Conservation (phyloP, 2,888 invertebrate genomes). For the Drepanosiphum platanoidis region DNA sequence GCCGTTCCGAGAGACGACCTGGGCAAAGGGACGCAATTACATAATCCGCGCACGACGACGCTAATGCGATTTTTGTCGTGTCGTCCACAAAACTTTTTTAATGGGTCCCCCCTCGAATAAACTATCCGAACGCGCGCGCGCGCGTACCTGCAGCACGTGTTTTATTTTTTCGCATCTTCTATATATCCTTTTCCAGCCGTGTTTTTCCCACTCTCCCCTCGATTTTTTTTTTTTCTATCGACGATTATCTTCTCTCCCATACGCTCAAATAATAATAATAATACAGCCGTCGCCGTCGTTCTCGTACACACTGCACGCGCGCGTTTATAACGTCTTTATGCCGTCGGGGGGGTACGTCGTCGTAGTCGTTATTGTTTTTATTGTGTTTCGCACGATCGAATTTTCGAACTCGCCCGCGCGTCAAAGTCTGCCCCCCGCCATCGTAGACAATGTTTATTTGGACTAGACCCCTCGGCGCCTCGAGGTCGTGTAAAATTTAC, state of each 20-base stretch:
- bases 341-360: neutral
- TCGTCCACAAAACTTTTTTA: slow-evolving; percentile 53
- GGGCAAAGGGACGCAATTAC: neutral
- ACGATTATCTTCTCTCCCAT: neutral
- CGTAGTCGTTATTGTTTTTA: neutral
- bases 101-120: slow-evolving; percentile 24
- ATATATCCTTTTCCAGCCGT: too few species aligned
- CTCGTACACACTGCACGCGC: neutral
- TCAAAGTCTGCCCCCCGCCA: neutral
- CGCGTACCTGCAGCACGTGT: neutral
- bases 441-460: neutral
- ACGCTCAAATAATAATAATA: too few species aligned
- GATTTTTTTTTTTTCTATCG: neutral
- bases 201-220: neutral
- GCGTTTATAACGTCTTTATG: neutral
- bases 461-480: neutral
- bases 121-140: neutral
- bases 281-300: too few species aligned
- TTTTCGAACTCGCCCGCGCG: neutral
- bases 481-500: neutral
- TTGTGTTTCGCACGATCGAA: neutral
- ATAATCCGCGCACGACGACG: slow-evolving; percentile 34
- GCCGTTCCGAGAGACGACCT: neutral
- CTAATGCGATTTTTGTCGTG: slow-evolving; percentile 54
- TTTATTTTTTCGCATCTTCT: too few species aligned